These are phyloP conservation scores for Philereme transversata DNA, from an alignment of 2,888 invertebrate genomes.

Conservation along the genomic window DNA sequence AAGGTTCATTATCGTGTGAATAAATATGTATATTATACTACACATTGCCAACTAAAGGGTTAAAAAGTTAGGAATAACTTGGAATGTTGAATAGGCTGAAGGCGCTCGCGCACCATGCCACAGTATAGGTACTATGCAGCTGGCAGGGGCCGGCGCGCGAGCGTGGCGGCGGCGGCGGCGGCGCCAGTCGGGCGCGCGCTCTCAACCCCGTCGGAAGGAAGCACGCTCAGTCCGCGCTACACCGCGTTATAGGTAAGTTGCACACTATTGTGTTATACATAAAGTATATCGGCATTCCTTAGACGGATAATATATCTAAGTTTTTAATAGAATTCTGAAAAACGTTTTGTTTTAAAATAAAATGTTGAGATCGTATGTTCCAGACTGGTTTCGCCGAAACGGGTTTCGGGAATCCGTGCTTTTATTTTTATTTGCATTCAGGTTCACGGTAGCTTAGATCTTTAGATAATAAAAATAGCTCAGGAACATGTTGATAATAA, in stretches of 20 bases:
- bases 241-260: constrained; percentile 1
- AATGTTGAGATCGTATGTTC: not conserved
- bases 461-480: too few species aligned
- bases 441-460: not conserved
- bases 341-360: too few species aligned
- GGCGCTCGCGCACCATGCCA: too few species aligned
- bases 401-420: constrained; percentile 11
- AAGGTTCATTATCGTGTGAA: too few species aligned
- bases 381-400: constrained; percentile 12
- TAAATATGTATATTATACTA: too few species aligned
- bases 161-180: not conserved
- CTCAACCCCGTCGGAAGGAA: constrained; percentile 42
- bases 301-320: too few species aligned
- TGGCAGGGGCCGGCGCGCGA: not conserved
- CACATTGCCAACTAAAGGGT: too few species aligned
- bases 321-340: not conserved
- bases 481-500: too few species aligned
- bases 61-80: too few species aligned
- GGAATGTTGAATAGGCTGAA: too few species aligned
- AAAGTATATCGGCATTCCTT: not conserved
- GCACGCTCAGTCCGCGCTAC: constrained; percentile 19
- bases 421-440: not conserved
- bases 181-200: constrained; percentile 53
- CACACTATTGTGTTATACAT: not conserved
- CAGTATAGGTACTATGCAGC: too few species aligned